These are phyloP conservation scores for Ophion obscuratus DNA, from an alignment of 2,888 invertebrate genomes.

Conservation along the genomic window DNA sequence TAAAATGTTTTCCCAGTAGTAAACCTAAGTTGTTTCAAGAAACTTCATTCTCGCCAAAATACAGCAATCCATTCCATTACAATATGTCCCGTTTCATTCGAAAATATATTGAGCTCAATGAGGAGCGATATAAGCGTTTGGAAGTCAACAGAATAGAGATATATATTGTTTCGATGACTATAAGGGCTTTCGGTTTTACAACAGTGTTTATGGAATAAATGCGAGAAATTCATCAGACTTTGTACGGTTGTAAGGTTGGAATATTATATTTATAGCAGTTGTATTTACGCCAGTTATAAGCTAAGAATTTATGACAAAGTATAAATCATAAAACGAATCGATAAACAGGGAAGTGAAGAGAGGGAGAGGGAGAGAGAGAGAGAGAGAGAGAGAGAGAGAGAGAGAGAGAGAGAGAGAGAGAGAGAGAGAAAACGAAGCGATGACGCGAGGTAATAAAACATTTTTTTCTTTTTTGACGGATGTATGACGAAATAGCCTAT, in stretches of 20 bases:
- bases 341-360: not conserved
- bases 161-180: not conserved
- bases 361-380: not conserved
- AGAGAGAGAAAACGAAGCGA: conserved; percentile 20
- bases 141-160: not conserved
- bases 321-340: not conserved
- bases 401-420: not conserved
- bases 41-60: not conserved
- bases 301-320: not conserved
- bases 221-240: not conserved
- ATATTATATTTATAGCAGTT: not conserved
- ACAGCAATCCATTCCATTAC: not conserved
- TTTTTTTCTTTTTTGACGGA: conserved; percentile 60
- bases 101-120: not conserved
- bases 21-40: too few species aligned
- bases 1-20: too few species aligned
- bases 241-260: not conserved
- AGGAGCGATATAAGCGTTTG: not conserved
- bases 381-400: not conserved
- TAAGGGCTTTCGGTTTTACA: not conserved
- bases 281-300: not conserved
- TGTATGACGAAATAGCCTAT: conserved; percentile 59
- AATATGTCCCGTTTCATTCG: not conserved
- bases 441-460: conserved; percentile 47
- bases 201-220: not conserved